phyloP scores from a whole-genome alignment of 1,140 invertebrate genomes.

The Andrena cerasifolii region DNA sequence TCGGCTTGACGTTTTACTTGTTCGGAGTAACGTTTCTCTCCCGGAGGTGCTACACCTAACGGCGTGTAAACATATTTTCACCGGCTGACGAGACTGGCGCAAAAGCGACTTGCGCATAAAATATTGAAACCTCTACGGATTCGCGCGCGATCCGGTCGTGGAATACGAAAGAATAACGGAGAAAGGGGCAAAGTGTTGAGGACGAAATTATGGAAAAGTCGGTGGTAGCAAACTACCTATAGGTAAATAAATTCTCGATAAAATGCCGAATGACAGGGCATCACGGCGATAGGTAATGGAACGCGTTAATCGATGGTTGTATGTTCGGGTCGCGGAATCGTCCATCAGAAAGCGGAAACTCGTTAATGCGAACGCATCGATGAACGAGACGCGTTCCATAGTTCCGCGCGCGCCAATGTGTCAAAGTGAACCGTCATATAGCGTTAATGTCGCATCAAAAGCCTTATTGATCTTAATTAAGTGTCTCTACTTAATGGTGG shows the following conservation, averaged over 20 bases:
- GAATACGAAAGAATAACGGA: not conserved
- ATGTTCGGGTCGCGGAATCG: not conserved
- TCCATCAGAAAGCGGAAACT: constrained; percentile 21
- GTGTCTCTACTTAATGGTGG: constrained; percentile 55
- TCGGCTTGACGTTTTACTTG: constrained; percentile 10
- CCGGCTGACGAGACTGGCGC: not conserved
- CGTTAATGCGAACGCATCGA: constrained; percentile 27
- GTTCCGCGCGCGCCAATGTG: not conserved
- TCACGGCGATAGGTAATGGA: not conserved
- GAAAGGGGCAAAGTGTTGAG: no score
- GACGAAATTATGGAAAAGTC: no score
- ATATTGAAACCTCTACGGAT: constrained; percentile 17
- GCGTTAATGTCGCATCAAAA: constrained; percentile 44
- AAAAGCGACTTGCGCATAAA: constrained; percentile 4
- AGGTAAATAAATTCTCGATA: no score
- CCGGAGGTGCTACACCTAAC: not conserved
- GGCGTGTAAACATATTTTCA: not conserved
- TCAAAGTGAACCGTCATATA: constrained; percentile 23
- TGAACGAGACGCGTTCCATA: not conserved
- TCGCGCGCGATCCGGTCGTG: not conserved
- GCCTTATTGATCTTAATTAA: constrained; percentile 61
- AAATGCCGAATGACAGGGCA: not conserved
- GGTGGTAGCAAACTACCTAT: no score
- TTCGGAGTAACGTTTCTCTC: constrained; percentile 1
- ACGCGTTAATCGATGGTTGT: not conserved